Base-by-base conservation (phyloP, 2,113 vertebrate genomes). In the Psettodes erumei region DNA sequence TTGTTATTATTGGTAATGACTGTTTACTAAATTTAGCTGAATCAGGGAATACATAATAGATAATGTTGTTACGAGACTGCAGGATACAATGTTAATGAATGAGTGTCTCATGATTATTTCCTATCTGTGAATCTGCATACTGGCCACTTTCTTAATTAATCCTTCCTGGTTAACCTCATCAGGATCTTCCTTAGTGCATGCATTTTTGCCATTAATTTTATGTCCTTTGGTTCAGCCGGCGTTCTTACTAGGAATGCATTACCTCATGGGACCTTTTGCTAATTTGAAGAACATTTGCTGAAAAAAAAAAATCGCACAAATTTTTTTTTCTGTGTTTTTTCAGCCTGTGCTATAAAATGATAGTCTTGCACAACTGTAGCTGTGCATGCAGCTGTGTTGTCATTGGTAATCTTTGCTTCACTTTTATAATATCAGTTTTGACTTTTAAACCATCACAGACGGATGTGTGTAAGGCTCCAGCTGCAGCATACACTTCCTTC, bases 321-420 rank as follows among this genome's bases (percentile, higher is more conserved):
- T n/a, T n/a, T n/a, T n/a, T n/a, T n/a, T n/a, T 8, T 27, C 23
- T 58, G 16, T 64, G 18, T 54, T 25, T 13, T 64, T 48, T 65
- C 40, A 77, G 42, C 19, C 23, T 15, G 6, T 59, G 56, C 30
- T 19, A 30, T 53, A 33, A 51, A 55, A 58, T 47, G 23, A 45
- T 51, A 61, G 25, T 30, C 35, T 68, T 81, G 71, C 62, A 28
- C 51, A 68, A 54, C 19, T 70, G 28, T 11, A 43, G 38, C 60
- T 55, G 45, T 59, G 35, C 19, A 55, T 64, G 32, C 61, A 71
- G 53, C 43, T 76, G 42, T 77, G 40, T 54, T 72, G 62, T 73
- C 53, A 53, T 3, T n/a, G 27, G 38, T 38, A 16, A 55, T 47
- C 19, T 23, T 45, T 45, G 21, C 37, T 73, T 56, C 28, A 50